Evolutionary conservation across 2,888 invertebrate species (phyloP).

Genomic region (Ametastegia equiseti): DNA sequence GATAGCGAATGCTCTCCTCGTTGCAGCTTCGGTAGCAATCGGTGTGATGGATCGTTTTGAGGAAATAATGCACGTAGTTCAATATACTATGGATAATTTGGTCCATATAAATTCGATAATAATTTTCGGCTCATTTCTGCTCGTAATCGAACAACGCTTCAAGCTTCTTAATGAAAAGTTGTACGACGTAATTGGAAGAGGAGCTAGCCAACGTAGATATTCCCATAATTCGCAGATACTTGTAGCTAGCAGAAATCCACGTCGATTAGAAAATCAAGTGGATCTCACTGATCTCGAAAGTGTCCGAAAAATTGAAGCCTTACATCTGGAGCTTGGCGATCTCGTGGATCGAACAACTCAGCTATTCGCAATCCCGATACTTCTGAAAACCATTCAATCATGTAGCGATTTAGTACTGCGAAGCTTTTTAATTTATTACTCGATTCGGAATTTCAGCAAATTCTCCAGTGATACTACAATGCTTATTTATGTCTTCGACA

Average conservation of each 20-base stretch:
- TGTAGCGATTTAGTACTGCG: not conserved
- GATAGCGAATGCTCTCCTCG: not conserved
- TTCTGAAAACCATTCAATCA: not conserved
- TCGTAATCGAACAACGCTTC: not conserved
- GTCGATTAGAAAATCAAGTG: not conserved
- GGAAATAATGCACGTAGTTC: too few relatives aligned
- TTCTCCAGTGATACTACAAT: too few relatives aligned
- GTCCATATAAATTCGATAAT: not conserved
- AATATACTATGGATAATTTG: not conserved
- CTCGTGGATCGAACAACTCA: not conserved
- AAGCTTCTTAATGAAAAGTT: not conserved
- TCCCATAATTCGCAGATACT: not conserved
- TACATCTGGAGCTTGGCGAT: not conserved
- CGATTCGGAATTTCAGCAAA: not conserved
- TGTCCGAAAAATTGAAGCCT: not conserved
- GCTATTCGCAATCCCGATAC: not conserved
- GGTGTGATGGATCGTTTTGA: not conserved
- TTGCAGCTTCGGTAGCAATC: not conserved
- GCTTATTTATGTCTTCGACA: too few relatives aligned
- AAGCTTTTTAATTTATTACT: not conserved
- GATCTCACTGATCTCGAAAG: not conserved
- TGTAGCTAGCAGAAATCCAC: not conserved
- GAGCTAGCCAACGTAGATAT: too few relatives aligned
- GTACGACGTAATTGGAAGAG: not conserved
- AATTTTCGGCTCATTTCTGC: not conserved